Conservation (phyloP, 2,888 invertebrate genomes). For the Euphydryas editha region DNA sequence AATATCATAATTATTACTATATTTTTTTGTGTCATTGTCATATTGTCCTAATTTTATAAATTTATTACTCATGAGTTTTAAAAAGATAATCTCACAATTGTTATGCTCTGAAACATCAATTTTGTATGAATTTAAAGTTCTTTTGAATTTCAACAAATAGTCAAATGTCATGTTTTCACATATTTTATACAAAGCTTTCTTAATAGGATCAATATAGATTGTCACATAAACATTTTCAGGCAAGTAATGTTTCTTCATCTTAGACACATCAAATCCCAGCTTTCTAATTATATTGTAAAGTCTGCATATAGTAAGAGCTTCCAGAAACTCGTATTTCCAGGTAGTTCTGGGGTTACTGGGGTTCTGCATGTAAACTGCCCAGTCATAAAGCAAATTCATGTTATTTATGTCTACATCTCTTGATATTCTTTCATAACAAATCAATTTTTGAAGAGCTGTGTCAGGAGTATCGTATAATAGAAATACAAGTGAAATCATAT, state of each 20-base stretch:
- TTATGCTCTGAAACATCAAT: conserved; percentile 63
- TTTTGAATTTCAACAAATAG: conserved; percentile 62
- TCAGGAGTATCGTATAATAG: conserved; percentile 71
- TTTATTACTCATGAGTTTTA: conserved; percentile 68
- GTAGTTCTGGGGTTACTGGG: conserved; percentile 45
- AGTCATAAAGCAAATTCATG: conserved; percentile 66
- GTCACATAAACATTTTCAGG: conserved; percentile 54
- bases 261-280: conserved; percentile 62
- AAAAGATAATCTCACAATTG: conserved; percentile 65
- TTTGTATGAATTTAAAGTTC: conserved; percentile 59
- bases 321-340: conserved; percentile 74
- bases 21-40: conserved; percentile 35
- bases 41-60: conserved; percentile 57
- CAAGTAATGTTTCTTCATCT: conserved; percentile 58
- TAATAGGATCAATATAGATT: conserved; percentile 64
- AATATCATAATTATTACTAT: conserved; percentile 49
- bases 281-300: conserved; percentile 65
- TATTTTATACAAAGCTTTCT: conserved; percentile 66
- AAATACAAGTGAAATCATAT: conserved; percentile 72
- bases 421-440: conserved; percentile 64
- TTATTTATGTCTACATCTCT: conserved; percentile 56
- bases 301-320: conserved; percentile 70
- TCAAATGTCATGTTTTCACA: conserved; percentile 66
- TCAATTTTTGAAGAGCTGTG: conserved; percentile 68
- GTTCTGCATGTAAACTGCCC: conserved; percentile 63